Conservation (phyloP, 2,888 invertebrate genomes). For the Phoenoteleia sp. region DNA sequence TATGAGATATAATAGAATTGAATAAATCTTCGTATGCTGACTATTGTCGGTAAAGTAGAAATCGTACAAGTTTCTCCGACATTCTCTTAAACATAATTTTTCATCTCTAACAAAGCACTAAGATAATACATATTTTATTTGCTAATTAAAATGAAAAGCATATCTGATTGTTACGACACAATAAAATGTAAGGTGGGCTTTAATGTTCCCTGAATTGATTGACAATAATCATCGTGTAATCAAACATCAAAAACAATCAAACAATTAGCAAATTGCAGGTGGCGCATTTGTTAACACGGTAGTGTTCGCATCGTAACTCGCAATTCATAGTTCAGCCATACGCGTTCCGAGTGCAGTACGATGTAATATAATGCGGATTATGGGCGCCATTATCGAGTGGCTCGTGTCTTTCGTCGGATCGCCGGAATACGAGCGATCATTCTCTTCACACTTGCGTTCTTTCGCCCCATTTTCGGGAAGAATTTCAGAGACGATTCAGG, state of each 20-base stretch:
- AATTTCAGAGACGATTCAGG: conserved; percentile 28
- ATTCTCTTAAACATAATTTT: no score
- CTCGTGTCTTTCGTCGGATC: conserved; percentile 49
- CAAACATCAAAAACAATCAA: background rate
- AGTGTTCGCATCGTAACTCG: conserved; percentile 16
- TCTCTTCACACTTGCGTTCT: conserved; percentile 39
- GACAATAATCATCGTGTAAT: no score
- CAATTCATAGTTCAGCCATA: conserved; percentile 21
- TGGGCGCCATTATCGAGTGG: conserved; percentile 57
- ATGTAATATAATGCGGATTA: conserved; percentile 54
- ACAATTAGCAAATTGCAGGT: conserved; percentile 25
- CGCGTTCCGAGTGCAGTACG: conserved; percentile 24
- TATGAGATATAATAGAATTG: no score
- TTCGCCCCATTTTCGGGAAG: conserved; percentile 44
- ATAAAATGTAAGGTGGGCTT: no score
- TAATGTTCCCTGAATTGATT: background rate
- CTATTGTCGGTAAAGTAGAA: no score
- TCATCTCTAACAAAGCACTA: no score
- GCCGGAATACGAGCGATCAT: conserved; percentile 44
- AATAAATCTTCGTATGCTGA: no score
- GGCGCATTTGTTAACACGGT: conserved; percentile 24
- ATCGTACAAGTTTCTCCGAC: no score
- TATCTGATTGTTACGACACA: no score
- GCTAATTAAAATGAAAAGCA: no score
- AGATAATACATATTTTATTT: no score